A percentile compares a stretch with the other conserved stretches of the same genome.
Conservation (phyloP, 2,888 invertebrate species). For the Anthophora plumipes region DNA sequence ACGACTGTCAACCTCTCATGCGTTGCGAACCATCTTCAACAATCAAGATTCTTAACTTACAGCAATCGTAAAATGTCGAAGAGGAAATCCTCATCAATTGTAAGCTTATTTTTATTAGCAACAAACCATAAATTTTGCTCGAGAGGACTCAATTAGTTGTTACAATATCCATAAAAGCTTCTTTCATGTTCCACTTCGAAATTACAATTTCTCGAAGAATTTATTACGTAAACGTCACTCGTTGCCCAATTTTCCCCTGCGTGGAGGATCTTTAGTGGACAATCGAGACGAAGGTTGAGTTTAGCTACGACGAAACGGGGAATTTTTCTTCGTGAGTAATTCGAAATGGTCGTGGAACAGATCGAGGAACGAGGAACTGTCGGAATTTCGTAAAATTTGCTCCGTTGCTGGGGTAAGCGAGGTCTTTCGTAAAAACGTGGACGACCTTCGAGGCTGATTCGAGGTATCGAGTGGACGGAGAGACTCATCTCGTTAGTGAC, state of each 20-base stretch:
- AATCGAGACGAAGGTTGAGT: background rate
- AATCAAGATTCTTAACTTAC: too few species aligned
- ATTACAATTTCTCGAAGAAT: background rate
- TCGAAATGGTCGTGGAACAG: background rate
- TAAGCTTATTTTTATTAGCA: too few species aligned
- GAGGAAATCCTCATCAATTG: too few species aligned
- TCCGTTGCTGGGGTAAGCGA: constrained; percentile 34
- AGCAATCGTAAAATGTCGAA: too few species aligned
- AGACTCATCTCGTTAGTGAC: constrained; percentile 80
- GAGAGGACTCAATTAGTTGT: background rate
- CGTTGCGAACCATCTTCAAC: too few species aligned
- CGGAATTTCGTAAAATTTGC: constrained; percentile 62
- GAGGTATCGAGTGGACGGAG: constrained; percentile 70
- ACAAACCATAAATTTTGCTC: background rate
- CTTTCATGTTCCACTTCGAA: background rate
- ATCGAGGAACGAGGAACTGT: background rate
- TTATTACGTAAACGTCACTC: constrained; percentile 9
- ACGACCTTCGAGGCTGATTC: constrained; percentile 80
- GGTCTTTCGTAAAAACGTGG: constrained; percentile 77
- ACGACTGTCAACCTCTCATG: too few species aligned
- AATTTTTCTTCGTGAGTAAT: constrained; percentile 4
- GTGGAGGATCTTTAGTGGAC: background rate
- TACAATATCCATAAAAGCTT: background rate
- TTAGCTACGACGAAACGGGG: background rate
- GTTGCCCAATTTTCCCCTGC: constrained; percentile 22